A percentile compares a stretch with the other conserved stretches of the same genome.
Conservation (phyloP, 2,888 invertebrate species). For the Drosophila pseudotakahashii region DNA sequence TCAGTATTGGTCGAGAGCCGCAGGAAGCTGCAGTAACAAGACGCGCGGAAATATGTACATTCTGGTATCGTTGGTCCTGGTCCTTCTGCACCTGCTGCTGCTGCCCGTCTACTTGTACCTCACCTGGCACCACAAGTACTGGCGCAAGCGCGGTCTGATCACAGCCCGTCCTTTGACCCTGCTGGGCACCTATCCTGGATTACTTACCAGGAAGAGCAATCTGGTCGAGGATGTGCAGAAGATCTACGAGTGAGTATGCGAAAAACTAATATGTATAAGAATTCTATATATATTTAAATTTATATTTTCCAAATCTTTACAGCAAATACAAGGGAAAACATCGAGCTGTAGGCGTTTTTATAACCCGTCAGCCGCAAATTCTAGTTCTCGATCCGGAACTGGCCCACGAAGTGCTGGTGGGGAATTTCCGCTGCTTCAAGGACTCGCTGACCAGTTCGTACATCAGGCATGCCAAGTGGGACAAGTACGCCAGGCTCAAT, state of each 20-base stretch:
- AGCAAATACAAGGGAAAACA: conserved; percentile 79
- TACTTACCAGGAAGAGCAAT: conserved; percentile 71
- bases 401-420: conserved; percentile 82
- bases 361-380: conserved; percentile 80
- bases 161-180: conserved; percentile 82
- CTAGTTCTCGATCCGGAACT: conserved; percentile 83
- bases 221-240: conserved; percentile 81
- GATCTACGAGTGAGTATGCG: conserved; percentile 82
- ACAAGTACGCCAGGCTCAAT: conserved; percentile 84
- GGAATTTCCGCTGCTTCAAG: conserved; percentile 82
- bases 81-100: conserved; percentile 52
- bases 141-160: conserved; percentile 81
- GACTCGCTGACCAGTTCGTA: conserved; percentile 75
- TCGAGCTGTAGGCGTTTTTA: conserved; percentile 83
- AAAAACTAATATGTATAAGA: neutral
- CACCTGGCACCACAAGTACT: conserved; percentile 81
- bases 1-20: conserved; percentile 15
- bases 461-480: conserved; percentile 79
- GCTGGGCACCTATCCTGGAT: conserved; percentile 82
- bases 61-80: conserved; percentile 34
- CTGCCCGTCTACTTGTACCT: conserved; percentile 73
- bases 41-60: conserved; percentile 18
- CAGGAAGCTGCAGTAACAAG: neutral
- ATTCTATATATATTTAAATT: no score
- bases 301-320: neutral